Evolutionary conservation across 2,113 vertebrate genomes (phyloP), one percentile per base, ranked within the genome.

Genomic region (Danio rerio): DNA sequence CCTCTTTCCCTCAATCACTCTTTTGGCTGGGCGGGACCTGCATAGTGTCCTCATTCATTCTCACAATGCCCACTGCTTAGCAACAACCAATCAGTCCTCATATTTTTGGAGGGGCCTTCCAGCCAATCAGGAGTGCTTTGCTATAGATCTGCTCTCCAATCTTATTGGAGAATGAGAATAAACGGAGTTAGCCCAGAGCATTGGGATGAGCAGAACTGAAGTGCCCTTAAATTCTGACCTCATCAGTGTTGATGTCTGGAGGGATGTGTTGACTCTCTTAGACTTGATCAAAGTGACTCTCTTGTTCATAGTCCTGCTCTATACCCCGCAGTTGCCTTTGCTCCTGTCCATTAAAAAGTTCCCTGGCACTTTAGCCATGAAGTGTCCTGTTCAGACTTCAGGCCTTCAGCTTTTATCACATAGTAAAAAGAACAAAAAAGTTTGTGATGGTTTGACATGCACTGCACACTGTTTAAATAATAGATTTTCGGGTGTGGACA

Each of bases 51-150:
- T 59, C 84, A 82, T 87, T 81, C 86, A 82, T 81, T 76, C 72
- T 79, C 81, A 77, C 83, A 78, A 79, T 76, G 76, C 78, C 76
- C 81, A 86, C 86, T 86, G 73, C 88, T 89, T 86, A 85, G 88
- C 87, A 88, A 88, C 87, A 88, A 85, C 85, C 83, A 88, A 88
- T 88, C 87, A 86, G 85, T 76, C 83, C 69, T 80, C 83, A 86
- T 83, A 79, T 88, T 86, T 88, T 88, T 88, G 83, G 87, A 83
- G 74, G 72, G 75, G 59, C 16, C 81, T 18, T 71, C 20, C 74
- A 83, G 87, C 87, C 87, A 86, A 85, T 88, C 70, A 82, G 84
- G 80, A 85, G 78, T 81, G 83, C 71, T 83, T 85, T 74, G 58
- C 73, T 61, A 42, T 75, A 83, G 43, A 61, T 69, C 52, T 69